Percentiles rank a stretch among this genome's conserved stretches.
Conservation (phyloP, 2,113 vertebrate species). For the Bufo bufo region DNA sequence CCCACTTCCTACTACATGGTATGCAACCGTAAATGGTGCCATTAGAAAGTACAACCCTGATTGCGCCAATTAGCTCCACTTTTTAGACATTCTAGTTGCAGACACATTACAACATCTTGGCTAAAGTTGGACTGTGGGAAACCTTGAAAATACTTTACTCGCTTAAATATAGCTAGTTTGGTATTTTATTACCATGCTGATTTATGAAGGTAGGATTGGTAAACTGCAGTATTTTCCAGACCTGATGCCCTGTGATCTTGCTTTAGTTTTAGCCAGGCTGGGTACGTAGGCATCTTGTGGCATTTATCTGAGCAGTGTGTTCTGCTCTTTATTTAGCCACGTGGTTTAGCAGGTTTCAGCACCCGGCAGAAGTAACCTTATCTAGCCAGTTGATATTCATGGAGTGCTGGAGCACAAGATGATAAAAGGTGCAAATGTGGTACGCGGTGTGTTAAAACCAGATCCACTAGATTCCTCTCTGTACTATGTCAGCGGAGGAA, state of each 20-base stretch:
- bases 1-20: too few species aligned
- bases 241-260: background rate
- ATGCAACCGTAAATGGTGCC: too few species aligned
- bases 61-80: too few species aligned
- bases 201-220: background rate
- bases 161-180: background rate
- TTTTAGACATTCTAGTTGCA: too few species aligned
- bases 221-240: background rate
- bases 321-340: constrained; percentile 39
- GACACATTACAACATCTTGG: too few species aligned
- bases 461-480: background rate
- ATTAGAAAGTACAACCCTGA: too few species aligned
- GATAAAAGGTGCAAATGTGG: background rate
- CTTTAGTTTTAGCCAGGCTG: background rate
- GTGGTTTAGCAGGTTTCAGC: constrained; percentile 28
- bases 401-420: background rate
- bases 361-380: constrained; percentile 21
- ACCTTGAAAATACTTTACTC: background rate
- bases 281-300: background rate
- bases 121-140: background rate
- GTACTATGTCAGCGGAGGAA: too few species aligned
- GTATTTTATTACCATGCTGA: background rate
- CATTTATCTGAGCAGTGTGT: constrained; percentile 33
- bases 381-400: constrained; percentile 34
- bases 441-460: constrained; percentile 13